Base-by-base conservation (phyloP, 2,113 vertebrate species). In the Bagarius yarrelli region DNA sequence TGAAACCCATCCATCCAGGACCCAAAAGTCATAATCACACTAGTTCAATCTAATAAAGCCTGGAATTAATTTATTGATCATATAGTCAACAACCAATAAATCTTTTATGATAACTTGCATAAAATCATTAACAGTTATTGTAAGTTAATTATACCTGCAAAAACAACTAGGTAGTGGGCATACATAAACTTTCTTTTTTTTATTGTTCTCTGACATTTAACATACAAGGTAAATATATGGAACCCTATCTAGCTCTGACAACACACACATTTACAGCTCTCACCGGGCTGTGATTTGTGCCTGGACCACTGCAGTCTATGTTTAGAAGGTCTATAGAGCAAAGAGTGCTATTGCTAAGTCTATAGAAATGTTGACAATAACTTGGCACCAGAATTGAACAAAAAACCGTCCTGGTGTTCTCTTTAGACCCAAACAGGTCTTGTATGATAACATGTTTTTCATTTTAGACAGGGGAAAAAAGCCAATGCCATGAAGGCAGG, bases 271-370 rank as follows among this genome's bases (percentile, higher is more conserved):
- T 66, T 56, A 53, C 4, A 2, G n/a, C n/a, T 55, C 60, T 81
- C 60, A 81, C 52, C 57, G 34, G 23, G 44, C 21, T 66, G 71
- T 75, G 71, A 75, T 75, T 81, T 56, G 32, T 66, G 71, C 13
- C 55, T 23, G 15, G 21, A 25, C 32, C 50, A 67, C 61, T 76
- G 52, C 52, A 82, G 73, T 53, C 36, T 11, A 60, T 56, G 76
- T 66, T 66, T 69, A 69, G 32, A 63, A 81, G 23, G 47, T 59
- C 27, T 74, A 52, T 18, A 81, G 34, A 76, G 57, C 53, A 81
- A 74, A 44, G 50, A 56, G 36, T 67, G 55, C 19, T 55, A 70
- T 76, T 76, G 64, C 53, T 74, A 82, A 25, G 61, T 40, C 53
- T 56, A 40, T 25, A 59, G 73, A 59, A 79, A 63, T 52, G 30